phyloP scores from a whole-genome alignment of 2,113 vertebrate species.

The Uria lomvia region DNA sequence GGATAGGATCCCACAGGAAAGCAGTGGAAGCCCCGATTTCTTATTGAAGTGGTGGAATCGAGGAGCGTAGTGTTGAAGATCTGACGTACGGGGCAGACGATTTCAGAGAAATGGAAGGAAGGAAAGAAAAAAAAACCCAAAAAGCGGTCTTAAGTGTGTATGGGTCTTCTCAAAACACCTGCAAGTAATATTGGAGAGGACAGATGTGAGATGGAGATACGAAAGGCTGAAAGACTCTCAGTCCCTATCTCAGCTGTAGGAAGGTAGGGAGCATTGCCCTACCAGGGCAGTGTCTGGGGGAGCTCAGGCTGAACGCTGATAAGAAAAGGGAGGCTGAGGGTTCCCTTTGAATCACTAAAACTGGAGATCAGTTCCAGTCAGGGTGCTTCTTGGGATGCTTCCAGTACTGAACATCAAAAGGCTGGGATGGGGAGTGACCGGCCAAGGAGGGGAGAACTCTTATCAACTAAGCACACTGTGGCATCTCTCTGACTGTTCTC shows the following conservation, averaged over 20 bases:
- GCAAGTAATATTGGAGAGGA: not conserved
- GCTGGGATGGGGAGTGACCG: accelerated
- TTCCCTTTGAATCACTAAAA: not conserved
- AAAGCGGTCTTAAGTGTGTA: not conserved
- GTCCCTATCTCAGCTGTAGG: not conserved
- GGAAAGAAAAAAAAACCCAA: not conserved
- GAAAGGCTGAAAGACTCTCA: not conserved
- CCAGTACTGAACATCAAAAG: not conserved
- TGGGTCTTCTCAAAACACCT: not conserved
- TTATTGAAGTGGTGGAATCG: not conserved
- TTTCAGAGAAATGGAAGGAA: not conserved
- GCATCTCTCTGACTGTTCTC: accelerated
- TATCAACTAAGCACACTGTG: accelerated
- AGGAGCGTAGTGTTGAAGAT: not conserved
- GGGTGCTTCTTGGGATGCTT: not conserved
- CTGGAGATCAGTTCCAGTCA: not conserved
- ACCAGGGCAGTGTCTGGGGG: not conserved
- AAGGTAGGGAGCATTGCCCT: not conserved
- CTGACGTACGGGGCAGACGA: not conserved
- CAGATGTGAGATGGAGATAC: not conserved
- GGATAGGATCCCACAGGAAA: not conserved
- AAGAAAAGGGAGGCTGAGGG: not conserved
- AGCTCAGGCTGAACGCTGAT: not conserved
- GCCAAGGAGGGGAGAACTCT: accelerated
- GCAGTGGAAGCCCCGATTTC: accelerated